Evolutionary conservation across 2,888 invertebrate species (phyloP).

Genomic region (Muscina levida): DNA sequence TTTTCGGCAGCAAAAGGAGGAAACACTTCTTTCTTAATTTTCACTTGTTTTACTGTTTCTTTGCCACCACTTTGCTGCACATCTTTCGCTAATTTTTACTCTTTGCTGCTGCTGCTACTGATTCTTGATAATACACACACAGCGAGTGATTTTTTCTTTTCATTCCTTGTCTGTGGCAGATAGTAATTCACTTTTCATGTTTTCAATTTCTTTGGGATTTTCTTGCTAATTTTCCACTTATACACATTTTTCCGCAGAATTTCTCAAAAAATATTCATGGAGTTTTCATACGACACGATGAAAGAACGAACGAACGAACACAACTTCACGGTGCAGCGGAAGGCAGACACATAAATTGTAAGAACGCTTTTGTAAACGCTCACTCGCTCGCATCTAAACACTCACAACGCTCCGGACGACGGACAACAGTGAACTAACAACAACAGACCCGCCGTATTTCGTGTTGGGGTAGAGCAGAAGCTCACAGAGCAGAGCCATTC

Average conservation of each 20-base stretch:
- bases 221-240: no score
- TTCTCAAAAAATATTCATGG: no score
- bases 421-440: conserved; percentile 68
- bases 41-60: background rate
- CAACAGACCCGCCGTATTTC: conserved; percentile 24
- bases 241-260: background rate
- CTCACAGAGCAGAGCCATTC: no score
- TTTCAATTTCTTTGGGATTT: background rate
- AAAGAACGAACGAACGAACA: conserved; percentile 5
- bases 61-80: conserved; percentile 10
- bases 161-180: no score
- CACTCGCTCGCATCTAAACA: no score
- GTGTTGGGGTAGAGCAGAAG: conserved; percentile 62
- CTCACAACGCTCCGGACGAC: conserved; percentile 69
- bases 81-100: conserved; percentile 34
- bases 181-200: background rate
- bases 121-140: no score
- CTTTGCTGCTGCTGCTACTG: background rate
- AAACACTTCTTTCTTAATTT: background rate
- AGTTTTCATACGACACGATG: background rate
- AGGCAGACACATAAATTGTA: background rate
- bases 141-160: no score
- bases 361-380: conserved; percentile 19
- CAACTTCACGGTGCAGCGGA: background rate
- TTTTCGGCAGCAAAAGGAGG: background rate